Evolutionary conservation across 2,797 vertebrate species (phyloP), one percentile per base, ranked within the genome.

Genomic region (Anguilla megastoma): DNA sequence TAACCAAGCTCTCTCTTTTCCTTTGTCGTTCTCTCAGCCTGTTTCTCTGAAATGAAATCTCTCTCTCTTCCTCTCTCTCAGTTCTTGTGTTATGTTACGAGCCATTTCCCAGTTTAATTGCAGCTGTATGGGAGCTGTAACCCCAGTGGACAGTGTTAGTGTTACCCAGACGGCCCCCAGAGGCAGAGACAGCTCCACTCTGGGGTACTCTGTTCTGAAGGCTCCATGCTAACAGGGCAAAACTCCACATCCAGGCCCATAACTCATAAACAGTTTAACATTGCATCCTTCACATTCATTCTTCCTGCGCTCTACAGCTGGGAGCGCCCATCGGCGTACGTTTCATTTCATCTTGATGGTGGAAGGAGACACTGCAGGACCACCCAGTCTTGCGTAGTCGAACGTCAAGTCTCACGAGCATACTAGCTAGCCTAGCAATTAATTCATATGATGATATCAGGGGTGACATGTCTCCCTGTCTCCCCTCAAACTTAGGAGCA

Each of bases 61-160:
- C 71, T 16, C 36, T 45, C 36, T 45, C 3, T 79, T 6, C 21
- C 18, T 21, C 33, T 79, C 4, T 79, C 2, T 16, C 74, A 86
- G 54, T 69, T 88, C 83, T 86, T 86, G 60, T 90, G 90, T 93
- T 93, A 95, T 96, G 96, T 95, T 94, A 96, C 91, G 94, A 95
- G 94, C 94, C 95, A 94, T 96, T 96, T 96, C 94, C 93, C 93
- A 93, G 94, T 96, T 96, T 96, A 96, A 96, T 96, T 96, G 95
- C 94, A 93, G 93, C 93, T 94, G 95, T 94, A 93, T 95, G 94
- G 94, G 93, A 92, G 90, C 56, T 10, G 90, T 88, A 93, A 92
- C 87, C 94, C 18, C 58, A 30, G 54, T 79, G 71, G 14, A 27
- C 33, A 58, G 45, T 84, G 60, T 93, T 93, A 91, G 91, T 94